Percentiles rank a stretch among this genome's conserved stretches.
These are phyloP conservation scores for Pelecanoides urinatrix DNA, from an alignment of 2,113 vertebrate genomes.

Conservation along the genomic window DNA sequence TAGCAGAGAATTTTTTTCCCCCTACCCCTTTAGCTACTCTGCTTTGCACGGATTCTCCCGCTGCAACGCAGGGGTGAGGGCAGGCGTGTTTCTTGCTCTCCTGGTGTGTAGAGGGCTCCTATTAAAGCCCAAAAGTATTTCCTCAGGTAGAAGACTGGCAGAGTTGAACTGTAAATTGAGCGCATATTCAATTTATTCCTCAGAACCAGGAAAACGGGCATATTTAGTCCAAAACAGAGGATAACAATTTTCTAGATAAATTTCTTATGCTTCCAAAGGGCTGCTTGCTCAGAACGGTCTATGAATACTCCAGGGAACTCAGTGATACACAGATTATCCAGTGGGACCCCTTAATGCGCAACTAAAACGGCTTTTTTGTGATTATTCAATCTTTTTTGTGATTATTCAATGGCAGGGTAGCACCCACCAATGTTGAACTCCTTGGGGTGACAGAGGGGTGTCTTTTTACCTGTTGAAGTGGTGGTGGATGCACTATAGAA, in stretches of 20 bases:
- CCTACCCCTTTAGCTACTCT: background rate
- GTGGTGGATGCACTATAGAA: background rate
- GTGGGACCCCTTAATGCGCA: background rate
- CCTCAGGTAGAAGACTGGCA: background rate
- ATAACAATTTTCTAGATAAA: background rate
- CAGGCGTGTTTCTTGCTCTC: background rate
- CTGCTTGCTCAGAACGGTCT: background rate
- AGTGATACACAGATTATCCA: background rate
- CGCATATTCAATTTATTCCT: background rate
- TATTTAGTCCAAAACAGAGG: background rate
- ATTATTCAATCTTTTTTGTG: background rate
- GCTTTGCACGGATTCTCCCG: background rate
- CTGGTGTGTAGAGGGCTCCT: background rate
- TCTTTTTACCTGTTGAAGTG: background rate
- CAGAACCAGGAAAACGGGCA: background rate
- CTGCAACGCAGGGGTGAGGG: background rate
- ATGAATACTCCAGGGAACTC: background rate
- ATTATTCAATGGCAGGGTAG: background rate
- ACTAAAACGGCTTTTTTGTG: background rate
- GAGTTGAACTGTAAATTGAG: background rate
- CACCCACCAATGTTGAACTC: background rate
- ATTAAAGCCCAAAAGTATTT: background rate
- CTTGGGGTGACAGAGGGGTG: accelerated
- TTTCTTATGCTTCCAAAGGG: background rate
- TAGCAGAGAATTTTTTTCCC: background rate